Evolutionary conservation across 37 sponge, comb jelly and placozoan genomes (phyloP).

Genomic region (Mnemiopsis leidyi): DNA sequence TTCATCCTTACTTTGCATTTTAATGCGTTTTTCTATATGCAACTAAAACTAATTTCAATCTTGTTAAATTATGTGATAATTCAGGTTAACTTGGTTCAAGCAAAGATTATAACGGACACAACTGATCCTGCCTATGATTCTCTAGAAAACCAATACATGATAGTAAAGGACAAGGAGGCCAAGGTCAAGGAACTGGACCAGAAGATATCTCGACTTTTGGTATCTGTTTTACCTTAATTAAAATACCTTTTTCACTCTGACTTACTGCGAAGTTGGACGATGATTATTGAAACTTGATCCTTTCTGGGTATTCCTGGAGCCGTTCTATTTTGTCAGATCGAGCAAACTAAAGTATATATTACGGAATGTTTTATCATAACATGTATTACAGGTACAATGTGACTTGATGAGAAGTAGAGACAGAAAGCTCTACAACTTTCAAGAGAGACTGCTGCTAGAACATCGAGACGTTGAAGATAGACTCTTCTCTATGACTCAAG

Average conservation of each 20-base stretch:
- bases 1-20: no score
- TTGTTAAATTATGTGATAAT: no score
- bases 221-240: no score
- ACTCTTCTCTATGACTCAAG: not conserved
- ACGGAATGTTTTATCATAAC: no score
- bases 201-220: not conserved
- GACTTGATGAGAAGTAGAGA: not conserved
- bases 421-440: not conserved
- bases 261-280: no score
- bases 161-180: not conserved
- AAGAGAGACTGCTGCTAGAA: not conserved
- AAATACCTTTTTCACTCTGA: no score
- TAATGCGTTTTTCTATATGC: no score
- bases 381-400: not conserved
- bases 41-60: no score
- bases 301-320: no score
- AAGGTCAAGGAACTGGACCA: not conserved
- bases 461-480: not conserved
- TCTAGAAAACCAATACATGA: constrained; percentile 1
- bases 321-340: no score
- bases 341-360: no score
- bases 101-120: not conserved
- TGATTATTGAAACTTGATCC: no score
- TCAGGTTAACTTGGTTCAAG: not conserved
- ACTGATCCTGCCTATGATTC: not conserved